Percentiles rank a stretch among this genome's conserved stretches.
phyloP scores from a whole-genome alignment of 30 jellyfish, hydroid and myxozoan species.

The Clytia hemisphaerica region DNA sequence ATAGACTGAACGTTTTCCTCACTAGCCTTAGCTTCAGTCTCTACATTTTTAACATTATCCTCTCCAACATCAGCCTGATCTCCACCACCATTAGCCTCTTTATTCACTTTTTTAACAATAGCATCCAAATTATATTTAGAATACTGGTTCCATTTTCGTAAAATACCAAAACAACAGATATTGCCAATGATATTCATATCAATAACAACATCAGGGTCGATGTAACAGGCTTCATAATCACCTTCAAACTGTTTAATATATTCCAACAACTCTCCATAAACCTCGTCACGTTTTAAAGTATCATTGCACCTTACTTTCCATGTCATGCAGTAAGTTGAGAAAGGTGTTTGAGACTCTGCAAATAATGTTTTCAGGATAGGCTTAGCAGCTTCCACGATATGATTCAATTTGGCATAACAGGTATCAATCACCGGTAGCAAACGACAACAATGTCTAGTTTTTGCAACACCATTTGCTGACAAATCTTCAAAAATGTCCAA shows the following conservation, averaged over 20 bases:
- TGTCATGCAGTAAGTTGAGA: constrained; percentile 25
- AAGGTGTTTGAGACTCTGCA: background rate
- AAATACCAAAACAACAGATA: constrained; percentile 29
- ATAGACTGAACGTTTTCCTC: background rate
- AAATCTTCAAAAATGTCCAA: constrained; percentile 17
- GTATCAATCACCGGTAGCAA: constrained; percentile 39
- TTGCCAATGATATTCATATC: constrained; percentile 34
- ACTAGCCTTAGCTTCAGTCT: background rate
- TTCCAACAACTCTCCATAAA: constrained; percentile 5
- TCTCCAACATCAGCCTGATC: background rate
- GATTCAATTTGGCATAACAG: constrained; percentile 40
- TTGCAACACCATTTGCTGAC: background rate
- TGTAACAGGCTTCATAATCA: constrained; percentile 22
- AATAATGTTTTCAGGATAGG: constrained; percentile 13
- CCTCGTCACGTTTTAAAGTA: constrained; percentile 27
- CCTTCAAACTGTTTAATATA: constrained; percentile 1
- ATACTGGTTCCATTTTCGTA: background rate
- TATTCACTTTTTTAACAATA: background rate
- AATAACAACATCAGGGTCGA: constrained; percentile 23
- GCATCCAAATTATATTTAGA: background rate
- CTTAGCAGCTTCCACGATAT: constrained; percentile 17
- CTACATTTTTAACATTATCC: background rate
- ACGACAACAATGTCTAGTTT: constrained; percentile 28
- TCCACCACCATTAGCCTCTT: background rate
- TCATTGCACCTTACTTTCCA: constrained; percentile 36